Evolutionary conservation across 1,140 invertebrate genomes (phyloP).

Genomic region (Hesperophylax magnus): DNA sequence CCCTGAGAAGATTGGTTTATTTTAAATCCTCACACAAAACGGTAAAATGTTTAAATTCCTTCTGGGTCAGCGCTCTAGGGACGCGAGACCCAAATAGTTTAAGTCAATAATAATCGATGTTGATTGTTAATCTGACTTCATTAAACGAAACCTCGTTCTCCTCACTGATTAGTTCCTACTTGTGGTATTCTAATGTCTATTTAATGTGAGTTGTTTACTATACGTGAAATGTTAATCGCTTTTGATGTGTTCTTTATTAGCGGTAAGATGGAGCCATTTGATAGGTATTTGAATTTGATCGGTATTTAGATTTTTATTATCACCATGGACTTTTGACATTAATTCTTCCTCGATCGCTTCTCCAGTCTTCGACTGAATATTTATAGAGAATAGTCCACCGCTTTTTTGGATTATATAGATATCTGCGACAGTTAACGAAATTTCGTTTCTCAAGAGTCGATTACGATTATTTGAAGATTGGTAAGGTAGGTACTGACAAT

Average conservation of each 20-base stretch:
- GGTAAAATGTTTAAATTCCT: too few species aligned
- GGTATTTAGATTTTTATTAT: conserved; percentile 30
- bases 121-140: conserved; percentile 16
- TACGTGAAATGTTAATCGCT: conserved; percentile 28
- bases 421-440: conserved; percentile 9
- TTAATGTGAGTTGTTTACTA: conserved; percentile 35
- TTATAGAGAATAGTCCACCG: not conserved
- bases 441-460: not conserved
- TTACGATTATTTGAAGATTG: too few species aligned
- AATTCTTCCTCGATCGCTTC: not conserved
- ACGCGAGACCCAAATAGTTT: too few species aligned
- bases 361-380: not conserved
- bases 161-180: not conserved
- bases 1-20: too few species aligned
- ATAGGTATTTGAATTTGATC: not conserved
- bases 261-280: not conserved
- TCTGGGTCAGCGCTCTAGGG: too few species aligned
- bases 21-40: too few species aligned
- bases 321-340: conserved; percentile 4
- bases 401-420: not conserved
- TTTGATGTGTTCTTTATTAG: conserved; percentile 35
- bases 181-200: not conserved
- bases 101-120: not conserved
- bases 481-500: too few species aligned
- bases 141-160: not conserved